Conservation (phyloP, 2,797 vertebrate genomes). For the Rousettus madagascariensis region DNA sequence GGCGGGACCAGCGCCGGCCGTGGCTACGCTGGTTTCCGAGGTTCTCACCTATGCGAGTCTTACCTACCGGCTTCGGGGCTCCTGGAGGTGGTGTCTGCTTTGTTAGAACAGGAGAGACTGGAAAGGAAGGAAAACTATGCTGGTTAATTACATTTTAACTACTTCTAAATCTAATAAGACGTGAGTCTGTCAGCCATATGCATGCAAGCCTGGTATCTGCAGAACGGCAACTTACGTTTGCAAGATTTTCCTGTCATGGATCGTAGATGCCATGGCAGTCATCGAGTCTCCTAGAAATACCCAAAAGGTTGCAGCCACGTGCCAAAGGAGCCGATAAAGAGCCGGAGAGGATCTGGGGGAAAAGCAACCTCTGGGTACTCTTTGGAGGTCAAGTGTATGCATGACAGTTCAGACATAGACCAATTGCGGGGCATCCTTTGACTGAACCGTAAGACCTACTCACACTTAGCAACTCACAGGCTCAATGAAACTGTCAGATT, state of each 20-base stretch:
- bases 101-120: neutral
- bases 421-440: neutral
- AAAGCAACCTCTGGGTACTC: neutral
- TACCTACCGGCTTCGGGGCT: neutral
- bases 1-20: neutral
- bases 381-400: neutral
- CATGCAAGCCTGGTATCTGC: neutral
- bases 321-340: neutral
- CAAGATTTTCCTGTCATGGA: neutral
- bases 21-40: neutral
- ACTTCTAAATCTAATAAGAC: neutral
- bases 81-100: neutral
- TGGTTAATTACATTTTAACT: neutral
- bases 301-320: neutral
- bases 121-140: neutral
- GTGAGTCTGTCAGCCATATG: neutral
- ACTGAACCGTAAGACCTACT: neutral
- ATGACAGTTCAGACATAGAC: neutral
- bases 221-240: neutral
- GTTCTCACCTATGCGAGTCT: too few species aligned
- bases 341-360: too few species aligned
- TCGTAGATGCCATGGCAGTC: neutral
- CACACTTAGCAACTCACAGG: neutral
- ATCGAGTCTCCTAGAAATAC: neutral
- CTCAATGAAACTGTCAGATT: neutral